These are phyloP conservation scores for Cepphus grylle DNA, from an alignment of 2,113 vertebrate genomes.

Conservation along the genomic window DNA sequence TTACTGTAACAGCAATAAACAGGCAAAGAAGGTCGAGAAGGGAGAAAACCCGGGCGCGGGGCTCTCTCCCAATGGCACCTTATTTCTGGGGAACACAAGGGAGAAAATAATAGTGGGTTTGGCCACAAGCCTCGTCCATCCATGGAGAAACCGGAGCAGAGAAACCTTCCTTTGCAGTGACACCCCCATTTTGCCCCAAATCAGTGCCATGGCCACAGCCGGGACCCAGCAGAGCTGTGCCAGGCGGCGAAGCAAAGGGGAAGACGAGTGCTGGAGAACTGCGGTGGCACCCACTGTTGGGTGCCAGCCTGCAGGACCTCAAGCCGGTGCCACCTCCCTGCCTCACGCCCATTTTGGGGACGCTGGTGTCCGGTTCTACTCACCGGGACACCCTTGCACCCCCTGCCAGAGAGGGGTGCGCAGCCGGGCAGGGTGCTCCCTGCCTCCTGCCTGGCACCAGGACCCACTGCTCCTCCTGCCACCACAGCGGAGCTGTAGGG, in stretches of 20 bases:
- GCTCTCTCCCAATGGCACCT: background rate
- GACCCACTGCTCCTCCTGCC: background rate
- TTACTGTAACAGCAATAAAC: conserved; percentile 26
- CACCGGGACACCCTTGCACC: background rate
- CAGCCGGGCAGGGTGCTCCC: background rate
- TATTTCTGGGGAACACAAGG: background rate
- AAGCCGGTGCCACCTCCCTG: background rate
- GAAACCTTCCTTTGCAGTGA: background rate
- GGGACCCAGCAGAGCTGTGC: background rate
- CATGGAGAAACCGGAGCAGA: background rate
- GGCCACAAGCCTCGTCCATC: background rate
- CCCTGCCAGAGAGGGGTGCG: background rate
- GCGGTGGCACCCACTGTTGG: background rate
- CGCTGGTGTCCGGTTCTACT: background rate
- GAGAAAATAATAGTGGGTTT: background rate
- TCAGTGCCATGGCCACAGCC: rapidly evolving
- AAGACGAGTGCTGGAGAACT: background rate
- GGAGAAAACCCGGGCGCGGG: background rate
- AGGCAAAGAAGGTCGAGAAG: background rate
- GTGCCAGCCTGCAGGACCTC: background rate
- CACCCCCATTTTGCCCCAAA: background rate
- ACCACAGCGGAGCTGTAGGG: background rate
- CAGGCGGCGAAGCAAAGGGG: background rate
- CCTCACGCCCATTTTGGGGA: background rate
- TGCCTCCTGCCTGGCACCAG: background rate